Evolutionary conservation across 2,888 invertebrate genomes (phyloP), one percentile per base, ranked within the genome.

Genomic region (Melanargia galathea): DNA sequence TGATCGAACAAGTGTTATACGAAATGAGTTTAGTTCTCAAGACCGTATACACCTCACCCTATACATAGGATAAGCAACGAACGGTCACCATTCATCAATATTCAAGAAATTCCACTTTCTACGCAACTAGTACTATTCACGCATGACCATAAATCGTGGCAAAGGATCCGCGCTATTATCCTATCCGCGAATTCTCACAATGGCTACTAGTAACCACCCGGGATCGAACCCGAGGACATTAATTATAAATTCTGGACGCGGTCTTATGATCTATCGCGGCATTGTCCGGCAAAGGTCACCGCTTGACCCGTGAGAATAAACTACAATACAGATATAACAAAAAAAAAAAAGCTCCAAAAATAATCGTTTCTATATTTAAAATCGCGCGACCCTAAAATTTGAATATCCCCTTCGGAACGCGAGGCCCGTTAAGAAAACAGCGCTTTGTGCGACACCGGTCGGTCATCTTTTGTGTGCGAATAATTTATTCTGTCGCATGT

Each of bases 261-360:
- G 75, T 69, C 77, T 78, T 78, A 81, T 82, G 81, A 84, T 48
- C 33, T 80, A 79, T 79, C 75, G 76, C 64, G 73, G 73, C 69
- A 82, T 86, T 86, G 86, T 87, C 82, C 83, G 68, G 72, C 73
- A 83, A 78, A 89, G 90, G 90, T 90, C 90, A 88, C 71, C 77
- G 83, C 81, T 87, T 87, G 87, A 90, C 90, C 88, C 91, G 90
- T 90, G 91, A 90, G 91, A 90, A 91, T 83, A 78, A 80, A 75
- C 73, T 74, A 74, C 71, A 68, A 71, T 71, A 75, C 30, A 51
- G 22, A 46, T 43, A 18, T 18, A 35, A 35, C 35, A 13, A 46
- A 22, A 45, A 24, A 16, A 77, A 78, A 81, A 79, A 72, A 71
- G 66, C 30, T 26, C 66, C 64, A 71, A 78, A 80, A 80, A 80